These are phyloP conservation scores for Sipunculus nudus DNA, from an alignment of 2,888 invertebrate genomes.

Conservation along the genomic window DNA sequence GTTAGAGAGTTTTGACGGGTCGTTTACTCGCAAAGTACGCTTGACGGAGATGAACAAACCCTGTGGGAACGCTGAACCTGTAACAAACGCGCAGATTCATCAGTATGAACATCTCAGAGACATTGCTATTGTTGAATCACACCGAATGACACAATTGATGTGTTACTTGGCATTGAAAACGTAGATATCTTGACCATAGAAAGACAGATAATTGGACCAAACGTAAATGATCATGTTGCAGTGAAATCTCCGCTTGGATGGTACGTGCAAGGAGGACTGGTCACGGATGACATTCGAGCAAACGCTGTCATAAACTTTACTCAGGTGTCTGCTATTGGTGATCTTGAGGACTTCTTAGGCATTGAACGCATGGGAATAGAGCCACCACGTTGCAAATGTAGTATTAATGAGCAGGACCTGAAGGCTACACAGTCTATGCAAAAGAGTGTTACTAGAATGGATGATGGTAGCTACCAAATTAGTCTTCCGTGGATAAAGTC, in stretches of 20 bases:
- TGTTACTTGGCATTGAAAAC: constrained; percentile 14
- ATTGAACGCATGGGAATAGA: constrained; percentile 1
- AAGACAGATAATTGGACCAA: background rate
- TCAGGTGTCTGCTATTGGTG: constrained; percentile 7
- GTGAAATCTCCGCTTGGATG: constrained; percentile 13
- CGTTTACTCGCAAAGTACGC: background rate
- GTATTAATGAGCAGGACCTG: background rate
- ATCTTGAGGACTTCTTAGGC: constrained; percentile 17
- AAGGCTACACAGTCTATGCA: constrained; percentile 9
- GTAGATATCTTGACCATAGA: constrained; percentile 1
- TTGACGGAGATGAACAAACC: constrained; percentile 17
- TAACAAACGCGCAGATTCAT: background rate
- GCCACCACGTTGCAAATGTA: constrained; percentile 14
- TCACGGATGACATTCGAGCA: background rate
- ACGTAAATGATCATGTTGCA: background rate
- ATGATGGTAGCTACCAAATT: constrained; percentile 10
- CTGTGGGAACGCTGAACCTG: constrained; percentile 10
- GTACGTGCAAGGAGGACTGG: constrained; percentile 11
- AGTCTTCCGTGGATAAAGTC: constrained; percentile 15
- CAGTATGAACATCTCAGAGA: constrained; percentile 10
- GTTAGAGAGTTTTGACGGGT: constrained; percentile 5
- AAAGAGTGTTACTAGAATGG: constrained; percentile 8
- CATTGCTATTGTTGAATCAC: constrained; percentile 7
- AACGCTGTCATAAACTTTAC: background rate
- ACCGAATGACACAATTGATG: constrained; percentile 1